A percentile compares a stretch with the other conserved stretches of the same genome.
phyloP scores from a whole-genome alignment of 2,113 vertebrate species.

The Tachysurus vachellii region DNA sequence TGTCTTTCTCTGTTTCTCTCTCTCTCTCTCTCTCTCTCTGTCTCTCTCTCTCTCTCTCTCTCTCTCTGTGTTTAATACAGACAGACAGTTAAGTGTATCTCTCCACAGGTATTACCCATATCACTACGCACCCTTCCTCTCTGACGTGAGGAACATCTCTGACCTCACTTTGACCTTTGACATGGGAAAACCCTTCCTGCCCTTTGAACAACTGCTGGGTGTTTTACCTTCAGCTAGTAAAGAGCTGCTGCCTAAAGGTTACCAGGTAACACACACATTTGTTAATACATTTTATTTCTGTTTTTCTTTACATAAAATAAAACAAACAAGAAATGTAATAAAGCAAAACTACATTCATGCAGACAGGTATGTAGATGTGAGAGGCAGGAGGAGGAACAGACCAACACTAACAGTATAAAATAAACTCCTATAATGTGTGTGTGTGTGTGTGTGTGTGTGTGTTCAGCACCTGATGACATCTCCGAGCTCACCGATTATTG shows the following conservation, averaged over 20 bases:
- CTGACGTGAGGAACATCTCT: conserved; percentile 86
- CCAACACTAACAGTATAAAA: background rate
- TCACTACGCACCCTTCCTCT: conserved; percentile 96
- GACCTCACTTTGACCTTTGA: conserved; percentile 85
- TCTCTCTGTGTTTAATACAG: background rate
- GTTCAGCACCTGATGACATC: conserved; percentile 89
- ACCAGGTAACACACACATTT: conserved; percentile 78
- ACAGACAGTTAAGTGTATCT: conserved; percentile 34
- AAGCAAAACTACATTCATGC: background rate
- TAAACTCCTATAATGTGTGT: background rate
- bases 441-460: background rate
- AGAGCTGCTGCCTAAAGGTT: conserved; percentile 85
- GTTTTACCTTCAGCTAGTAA: conserved; percentile 95
- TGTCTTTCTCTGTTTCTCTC: too few relatives aligned
- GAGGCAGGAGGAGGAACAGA: background rate
- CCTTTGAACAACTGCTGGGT: conserved; percentile 93
- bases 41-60: too few relatives aligned
- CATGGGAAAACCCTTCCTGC: conserved; percentile 90
- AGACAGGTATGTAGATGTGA: background rate
- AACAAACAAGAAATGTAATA: background rate
- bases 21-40: too few relatives aligned
- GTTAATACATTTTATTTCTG: background rate
- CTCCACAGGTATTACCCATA: conserved; percentile 88
- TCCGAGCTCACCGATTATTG: conserved; percentile 87
- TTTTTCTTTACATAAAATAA: background rate